Conservation (phyloP, 2,797 vertebrate species). For the Cynopterus sphinx region DNA sequence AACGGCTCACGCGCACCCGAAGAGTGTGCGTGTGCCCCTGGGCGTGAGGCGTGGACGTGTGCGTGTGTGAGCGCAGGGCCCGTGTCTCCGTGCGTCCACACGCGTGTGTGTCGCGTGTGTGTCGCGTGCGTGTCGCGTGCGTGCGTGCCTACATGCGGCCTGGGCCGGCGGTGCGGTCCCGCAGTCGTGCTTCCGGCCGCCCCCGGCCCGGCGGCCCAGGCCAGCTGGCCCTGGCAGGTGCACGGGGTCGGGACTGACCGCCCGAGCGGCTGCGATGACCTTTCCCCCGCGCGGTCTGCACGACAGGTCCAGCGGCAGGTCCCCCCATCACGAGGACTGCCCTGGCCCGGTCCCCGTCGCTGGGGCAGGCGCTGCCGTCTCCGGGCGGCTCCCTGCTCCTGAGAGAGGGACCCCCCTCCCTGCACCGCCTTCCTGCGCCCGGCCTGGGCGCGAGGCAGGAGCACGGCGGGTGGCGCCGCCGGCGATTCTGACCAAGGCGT, state of each 20-base stretch:
- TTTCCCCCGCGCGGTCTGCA: background rate
- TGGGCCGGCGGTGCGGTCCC: background rate
- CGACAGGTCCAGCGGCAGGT: background rate
- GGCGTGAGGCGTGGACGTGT: fast-evolving
- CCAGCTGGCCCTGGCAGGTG: background rate
- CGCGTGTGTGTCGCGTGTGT: no score
- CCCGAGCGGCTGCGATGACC: background rate
- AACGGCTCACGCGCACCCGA: fast-evolving
- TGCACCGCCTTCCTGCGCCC: background rate
- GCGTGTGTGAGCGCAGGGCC: fast-evolving
- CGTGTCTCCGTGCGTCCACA: no score
- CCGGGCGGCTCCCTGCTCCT: background rate
- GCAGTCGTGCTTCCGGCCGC: fast-evolving
- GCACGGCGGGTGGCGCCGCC: fast-evolving
- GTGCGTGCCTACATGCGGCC: background rate
- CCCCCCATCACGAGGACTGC: background rate
- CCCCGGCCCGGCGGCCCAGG: background rate
- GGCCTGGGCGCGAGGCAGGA: background rate
- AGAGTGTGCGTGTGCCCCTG: fast-evolving
- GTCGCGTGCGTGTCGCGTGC: no score
- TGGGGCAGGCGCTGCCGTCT: background rate
- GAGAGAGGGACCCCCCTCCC: background rate
- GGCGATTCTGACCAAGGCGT: fast-evolving
- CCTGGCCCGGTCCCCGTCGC: background rate
- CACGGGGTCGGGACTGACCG: background rate